These are phyloP conservation scores for Variabilichromis moorii DNA, from an alignment of 2,113 vertebrate genomes.

Conservation along the genomic window DNA sequence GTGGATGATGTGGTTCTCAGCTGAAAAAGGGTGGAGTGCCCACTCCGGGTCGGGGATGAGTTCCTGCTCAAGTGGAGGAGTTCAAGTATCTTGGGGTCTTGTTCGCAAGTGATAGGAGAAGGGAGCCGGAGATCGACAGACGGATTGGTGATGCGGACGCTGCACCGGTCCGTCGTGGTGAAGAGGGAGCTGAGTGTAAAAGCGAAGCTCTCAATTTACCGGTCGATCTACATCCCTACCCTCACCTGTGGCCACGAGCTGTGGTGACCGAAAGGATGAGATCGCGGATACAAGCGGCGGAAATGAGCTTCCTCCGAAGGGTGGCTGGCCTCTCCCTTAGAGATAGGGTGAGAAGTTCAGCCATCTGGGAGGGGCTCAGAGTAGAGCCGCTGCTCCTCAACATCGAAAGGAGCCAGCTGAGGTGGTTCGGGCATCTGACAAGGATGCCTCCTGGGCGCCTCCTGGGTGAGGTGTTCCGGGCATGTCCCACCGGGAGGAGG, in stretches of 20 bases:
- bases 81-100: background rate
- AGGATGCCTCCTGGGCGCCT: no score
- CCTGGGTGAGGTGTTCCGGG: background rate
- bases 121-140: fast-evolving
- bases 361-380: fast-evolving
- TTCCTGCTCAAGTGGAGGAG: background rate
- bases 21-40: background rate
- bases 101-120: background rate
- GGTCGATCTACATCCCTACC: fast-evolving
- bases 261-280: fast-evolving
- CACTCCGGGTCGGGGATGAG: background rate
- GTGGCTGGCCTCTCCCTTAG: background rate
- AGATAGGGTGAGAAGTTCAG: fast-evolving
- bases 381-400: fast-evolving
- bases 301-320: background rate
- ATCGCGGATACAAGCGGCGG: fast-evolving
- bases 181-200: background rate
- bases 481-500: no score
- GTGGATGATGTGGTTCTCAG: background rate
- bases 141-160: background rate
- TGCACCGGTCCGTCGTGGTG: background rate
- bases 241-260: background rate
- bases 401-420: background rate
- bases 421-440: no score
- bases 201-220: background rate